These are phyloP conservation scores for Distichodus sexfasciatus DNA, from an alignment of 2,797 vertebrate genomes.

Conservation along the genomic window DNA sequence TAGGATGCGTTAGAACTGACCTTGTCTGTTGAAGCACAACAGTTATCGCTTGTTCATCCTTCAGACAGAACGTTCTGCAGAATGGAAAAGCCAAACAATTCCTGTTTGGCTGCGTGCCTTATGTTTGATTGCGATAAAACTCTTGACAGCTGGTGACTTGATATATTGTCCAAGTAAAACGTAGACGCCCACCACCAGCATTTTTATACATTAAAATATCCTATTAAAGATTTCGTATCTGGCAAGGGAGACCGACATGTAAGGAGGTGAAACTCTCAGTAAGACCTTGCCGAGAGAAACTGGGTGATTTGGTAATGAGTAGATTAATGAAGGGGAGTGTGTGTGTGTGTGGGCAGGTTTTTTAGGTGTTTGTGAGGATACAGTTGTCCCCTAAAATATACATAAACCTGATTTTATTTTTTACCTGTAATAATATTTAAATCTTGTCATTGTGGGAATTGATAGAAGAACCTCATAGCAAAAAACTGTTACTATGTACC, in stretches of 20 bases:
- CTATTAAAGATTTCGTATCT: slow-evolving; percentile 34
- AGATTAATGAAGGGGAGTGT: slow-evolving; percentile 36
- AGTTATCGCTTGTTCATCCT: too few species aligned
- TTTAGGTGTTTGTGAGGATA: neutral
- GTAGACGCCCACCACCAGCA: neutral
- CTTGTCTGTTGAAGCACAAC: too few species aligned
- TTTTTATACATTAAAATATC: slow-evolving; percentile 19
- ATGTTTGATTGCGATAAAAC: slow-evolving; percentile 7
- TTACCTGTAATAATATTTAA: too few species aligned
- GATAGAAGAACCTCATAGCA: too few species aligned
- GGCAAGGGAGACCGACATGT: neutral
- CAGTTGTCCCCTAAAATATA: neutral
- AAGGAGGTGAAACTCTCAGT: neutral
- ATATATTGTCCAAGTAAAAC: slow-evolving; percentile 21
- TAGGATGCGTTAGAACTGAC: too few species aligned
- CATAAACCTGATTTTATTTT: too few species aligned
- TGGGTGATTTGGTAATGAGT: slow-evolving; percentile 26
- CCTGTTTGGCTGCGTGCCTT: neutral
- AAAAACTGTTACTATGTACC: too few species aligned
- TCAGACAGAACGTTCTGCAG: too few species aligned
- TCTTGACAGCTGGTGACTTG: slow-evolving; percentile 26
- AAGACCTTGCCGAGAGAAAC: slow-evolving; percentile 34
- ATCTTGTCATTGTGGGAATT: too few species aligned
- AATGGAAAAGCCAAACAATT: too few species aligned
- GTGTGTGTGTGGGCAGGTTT: neutral